A percentile compares a stretch with the other conserved stretches of the same genome.
phyloP scores from a whole-genome alignment of 2,888 invertebrate species.

The Smittia aterrima region DNA sequence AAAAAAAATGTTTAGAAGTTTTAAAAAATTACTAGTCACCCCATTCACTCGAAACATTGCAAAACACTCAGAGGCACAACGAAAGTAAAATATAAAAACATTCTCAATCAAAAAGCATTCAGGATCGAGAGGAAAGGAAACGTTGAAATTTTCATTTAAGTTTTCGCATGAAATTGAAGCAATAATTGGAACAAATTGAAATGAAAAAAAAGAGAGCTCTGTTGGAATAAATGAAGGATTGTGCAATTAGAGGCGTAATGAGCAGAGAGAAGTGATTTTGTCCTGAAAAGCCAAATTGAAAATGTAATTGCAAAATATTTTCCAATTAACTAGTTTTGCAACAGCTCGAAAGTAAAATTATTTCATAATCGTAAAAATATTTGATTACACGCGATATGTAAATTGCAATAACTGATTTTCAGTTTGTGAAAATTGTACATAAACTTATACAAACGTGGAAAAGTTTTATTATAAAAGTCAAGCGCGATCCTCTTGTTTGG shows the following conservation, averaged over 20 bases:
- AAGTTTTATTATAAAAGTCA: not conserved
- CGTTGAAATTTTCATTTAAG: not conserved
- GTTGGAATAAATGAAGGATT: no score
- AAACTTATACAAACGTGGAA: not conserved
- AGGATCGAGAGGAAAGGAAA: not conserved
- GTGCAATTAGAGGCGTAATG: not conserved
- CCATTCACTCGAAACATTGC: not conserved
- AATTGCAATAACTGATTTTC: slow-evolving; percentile 8
- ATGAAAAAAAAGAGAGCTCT: no score
- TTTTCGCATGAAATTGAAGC: not conserved
- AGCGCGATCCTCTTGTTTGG: not conserved
- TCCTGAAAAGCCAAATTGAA: no score
- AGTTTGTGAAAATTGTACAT: slow-evolving; percentile 11
- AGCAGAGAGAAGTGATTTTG: no score
- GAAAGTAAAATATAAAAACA: not conserved
- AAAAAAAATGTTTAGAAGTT: not conserved
- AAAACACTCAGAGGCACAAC: slow-evolving; percentile 6
- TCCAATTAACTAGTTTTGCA: no score
- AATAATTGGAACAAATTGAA: not conserved
- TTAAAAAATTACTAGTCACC: slow-evolving; percentile 8
- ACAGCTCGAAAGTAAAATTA: no score
- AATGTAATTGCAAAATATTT: no score
- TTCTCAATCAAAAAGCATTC: not conserved
- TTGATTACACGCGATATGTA: not conserved
- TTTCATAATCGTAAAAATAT: slow-evolving; percentile 5